Percentiles rank a stretch among this genome's conserved stretches.
phyloP scores from a whole-genome alignment of 1,140 invertebrate species.

The Pogonomyrmex californicus region DNA sequence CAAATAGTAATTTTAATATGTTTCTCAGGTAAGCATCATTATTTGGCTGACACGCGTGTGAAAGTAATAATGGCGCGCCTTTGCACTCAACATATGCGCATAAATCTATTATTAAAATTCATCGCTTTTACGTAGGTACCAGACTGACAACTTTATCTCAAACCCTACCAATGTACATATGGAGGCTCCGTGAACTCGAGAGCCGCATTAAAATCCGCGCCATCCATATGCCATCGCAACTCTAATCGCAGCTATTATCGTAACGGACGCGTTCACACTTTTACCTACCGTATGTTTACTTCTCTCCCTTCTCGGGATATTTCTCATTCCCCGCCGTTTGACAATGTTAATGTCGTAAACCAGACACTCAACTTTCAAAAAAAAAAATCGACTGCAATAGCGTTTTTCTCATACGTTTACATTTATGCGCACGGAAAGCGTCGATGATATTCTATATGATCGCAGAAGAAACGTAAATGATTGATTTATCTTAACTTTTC shows the following conservation, averaged over 20 bases:
- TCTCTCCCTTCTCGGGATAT: not conserved
- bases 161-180: constrained; percentile 82
- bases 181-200: constrained; percentile 78
- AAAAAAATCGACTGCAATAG: not conserved
- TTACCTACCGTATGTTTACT: constrained; percentile 31
- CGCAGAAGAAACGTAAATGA: not conserved
- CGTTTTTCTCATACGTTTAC: not conserved
- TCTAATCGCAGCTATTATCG: constrained; percentile 76
- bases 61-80: constrained; percentile 76
- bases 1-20: constrained; percentile 3
- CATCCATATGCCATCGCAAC: constrained; percentile 82
- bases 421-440: not conserved
- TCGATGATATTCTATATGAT: not conserved
- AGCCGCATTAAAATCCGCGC: constrained; percentile 76
- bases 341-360: constrained; percentile 35
- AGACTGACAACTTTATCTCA: constrained; percentile 82
- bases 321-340: not conserved
- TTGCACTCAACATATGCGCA: constrained; percentile 84
- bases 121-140: constrained; percentile 79
- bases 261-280: constrained; percentile 47
- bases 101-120: constrained; percentile 87
- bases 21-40: constrained; percentile 53
- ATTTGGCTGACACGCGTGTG: constrained; percentile 34
- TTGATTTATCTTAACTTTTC: not conserved
- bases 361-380: constrained; percentile 2